A percentile compares a stretch with the other conserved stretches of the same genome.
These are phyloP conservation scores for Anhinga anhinga DNA, from an alignment of 2,113 vertebrate genomes.

Conservation along the genomic window DNA sequence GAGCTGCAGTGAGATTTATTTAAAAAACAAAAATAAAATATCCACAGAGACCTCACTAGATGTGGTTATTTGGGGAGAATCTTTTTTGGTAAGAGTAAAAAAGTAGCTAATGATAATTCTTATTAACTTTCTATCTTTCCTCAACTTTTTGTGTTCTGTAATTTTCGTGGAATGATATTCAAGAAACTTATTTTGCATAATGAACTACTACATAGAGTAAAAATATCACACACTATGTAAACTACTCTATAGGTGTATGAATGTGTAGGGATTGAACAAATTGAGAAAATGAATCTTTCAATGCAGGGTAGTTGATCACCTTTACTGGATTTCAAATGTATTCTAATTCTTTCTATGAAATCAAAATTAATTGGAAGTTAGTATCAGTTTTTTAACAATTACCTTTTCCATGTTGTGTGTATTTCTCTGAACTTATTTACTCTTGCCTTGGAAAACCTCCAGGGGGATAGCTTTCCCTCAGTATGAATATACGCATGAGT, in stretches of 20 bases:
- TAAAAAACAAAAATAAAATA: background rate
- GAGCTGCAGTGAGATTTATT: background rate
- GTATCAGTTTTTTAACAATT: background rate
- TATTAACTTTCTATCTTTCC: background rate
- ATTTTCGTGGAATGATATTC: background rate
- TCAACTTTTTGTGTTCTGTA: background rate
- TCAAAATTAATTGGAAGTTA: background rate
- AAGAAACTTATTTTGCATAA: background rate
- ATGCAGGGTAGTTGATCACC: background rate
- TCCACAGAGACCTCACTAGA: background rate
- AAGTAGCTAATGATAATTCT: background rate
- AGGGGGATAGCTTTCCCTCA: background rate
- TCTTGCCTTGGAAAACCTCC: background rate
- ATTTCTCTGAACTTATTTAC: background rate
- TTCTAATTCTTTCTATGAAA: background rate
- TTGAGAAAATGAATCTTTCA: background rate
- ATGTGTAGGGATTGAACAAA: background rate
- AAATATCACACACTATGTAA: background rate
- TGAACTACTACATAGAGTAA: background rate
- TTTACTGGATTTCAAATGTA: background rate
- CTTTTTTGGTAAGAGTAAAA: background rate
- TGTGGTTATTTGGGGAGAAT: background rate
- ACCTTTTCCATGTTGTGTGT: background rate
- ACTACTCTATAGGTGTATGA: background rate
- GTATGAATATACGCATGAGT: background rate